phyloP scores from a whole-genome alignment of 2,113 vertebrate genomes.

The Clinocottus analis region DNA sequence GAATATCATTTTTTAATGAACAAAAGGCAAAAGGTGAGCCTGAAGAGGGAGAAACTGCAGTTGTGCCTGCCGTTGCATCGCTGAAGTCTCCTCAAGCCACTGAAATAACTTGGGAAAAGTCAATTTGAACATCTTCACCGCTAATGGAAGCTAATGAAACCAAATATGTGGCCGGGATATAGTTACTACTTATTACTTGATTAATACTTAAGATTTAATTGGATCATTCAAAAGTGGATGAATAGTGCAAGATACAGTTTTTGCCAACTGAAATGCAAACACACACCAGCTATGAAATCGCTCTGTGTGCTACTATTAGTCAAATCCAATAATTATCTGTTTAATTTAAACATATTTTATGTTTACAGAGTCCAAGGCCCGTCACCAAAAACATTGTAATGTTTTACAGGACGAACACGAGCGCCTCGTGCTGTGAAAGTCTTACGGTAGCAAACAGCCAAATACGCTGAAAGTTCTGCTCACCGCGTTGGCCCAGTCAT shows the following conservation, averaged over 20 bases:
- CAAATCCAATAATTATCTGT: neutral
- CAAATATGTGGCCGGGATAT: neutral
- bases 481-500: neutral
- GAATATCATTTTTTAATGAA: conserved; percentile 6
- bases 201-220: neutral
- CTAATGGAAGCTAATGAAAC: neutral
- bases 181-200: neutral
- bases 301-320: neutral
- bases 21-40: neutral
- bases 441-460: neutral
- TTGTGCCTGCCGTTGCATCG: neutral
- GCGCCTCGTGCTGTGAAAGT: neutral
- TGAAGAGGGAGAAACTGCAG: neutral
- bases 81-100: neutral
- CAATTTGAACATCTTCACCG: neutral
- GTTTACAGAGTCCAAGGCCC: too few species aligned
- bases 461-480: neutral
- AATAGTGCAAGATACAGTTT: neutral
- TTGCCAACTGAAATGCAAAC: neutral
- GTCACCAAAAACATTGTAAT: neutral
- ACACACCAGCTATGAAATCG: neutral
- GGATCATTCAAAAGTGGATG: neutral
- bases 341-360: neutral
- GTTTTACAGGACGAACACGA: neutral
- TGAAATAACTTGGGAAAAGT: neutral